Conservation (phyloP, 2,888 invertebrate genomes). For the Sinodicranocentrus sp. region DNA sequence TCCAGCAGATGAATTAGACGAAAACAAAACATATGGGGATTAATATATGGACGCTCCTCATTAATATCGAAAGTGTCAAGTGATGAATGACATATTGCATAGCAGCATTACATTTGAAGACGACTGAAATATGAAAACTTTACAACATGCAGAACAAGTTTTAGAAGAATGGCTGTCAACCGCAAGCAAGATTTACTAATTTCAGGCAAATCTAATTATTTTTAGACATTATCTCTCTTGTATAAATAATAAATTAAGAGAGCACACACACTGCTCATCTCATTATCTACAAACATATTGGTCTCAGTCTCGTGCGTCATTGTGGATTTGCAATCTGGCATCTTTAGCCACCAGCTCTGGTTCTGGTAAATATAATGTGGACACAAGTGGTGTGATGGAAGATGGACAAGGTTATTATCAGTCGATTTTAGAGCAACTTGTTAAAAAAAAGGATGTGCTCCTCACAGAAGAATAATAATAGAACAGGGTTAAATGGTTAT, state of each 20-base stretch:
- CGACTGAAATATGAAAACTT: neutral
- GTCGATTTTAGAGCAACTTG: neutral
- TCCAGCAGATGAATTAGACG: no score
- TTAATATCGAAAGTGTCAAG: neutral
- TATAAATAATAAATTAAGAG: conserved; percentile 17
- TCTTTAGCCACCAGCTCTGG: conserved; percentile 4
- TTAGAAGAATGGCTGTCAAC: conserved; percentile 17
- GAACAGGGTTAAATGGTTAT: no score
- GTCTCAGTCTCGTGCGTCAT: conserved; percentile 31
- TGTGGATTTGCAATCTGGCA: conserved; percentile 8
- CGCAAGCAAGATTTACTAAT: conserved; percentile 25
- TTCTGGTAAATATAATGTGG: neutral
- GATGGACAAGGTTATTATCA: conserved; percentile 24
- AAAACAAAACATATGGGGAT: no score
- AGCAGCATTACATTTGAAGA: neutral
- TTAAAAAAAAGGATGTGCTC: neutral
- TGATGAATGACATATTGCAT: neutral
- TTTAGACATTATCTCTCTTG: neutral
- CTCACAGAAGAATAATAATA: no score
- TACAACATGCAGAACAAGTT: neutral
- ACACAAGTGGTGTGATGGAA: conserved; percentile 24
- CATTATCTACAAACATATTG: neutral
- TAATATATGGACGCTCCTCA: no score
- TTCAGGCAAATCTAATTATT: neutral
- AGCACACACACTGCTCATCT: neutral